A percentile compares a stretch with the other conserved stretches of the same genome.
Conservation (phyloP, 2,888 invertebrate genomes). For the Ennomos erosarius region DNA sequence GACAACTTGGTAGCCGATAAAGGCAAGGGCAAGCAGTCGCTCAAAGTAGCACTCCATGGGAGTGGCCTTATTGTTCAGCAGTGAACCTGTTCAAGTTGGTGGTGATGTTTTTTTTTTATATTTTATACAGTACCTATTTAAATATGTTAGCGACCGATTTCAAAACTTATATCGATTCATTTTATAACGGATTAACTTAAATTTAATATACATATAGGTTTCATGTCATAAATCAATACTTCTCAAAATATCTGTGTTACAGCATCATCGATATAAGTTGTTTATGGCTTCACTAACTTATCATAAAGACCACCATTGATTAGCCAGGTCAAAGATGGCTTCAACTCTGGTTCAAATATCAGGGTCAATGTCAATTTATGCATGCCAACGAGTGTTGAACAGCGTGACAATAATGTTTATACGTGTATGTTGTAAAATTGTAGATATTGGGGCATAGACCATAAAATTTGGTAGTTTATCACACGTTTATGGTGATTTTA, state of each 20-base stretch:
- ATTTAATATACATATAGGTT: not conserved
- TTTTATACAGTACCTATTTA: too few species aligned
- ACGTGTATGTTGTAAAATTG: constrained; percentile 31
- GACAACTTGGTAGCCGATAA: too few species aligned
- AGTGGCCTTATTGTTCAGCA: too few species aligned
- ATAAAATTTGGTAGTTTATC: constrained; percentile 27
- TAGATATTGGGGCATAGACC: constrained; percentile 22
- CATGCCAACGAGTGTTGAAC: constrained; percentile 42
- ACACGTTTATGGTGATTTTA: not conserved
- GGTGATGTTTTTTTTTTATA: too few species aligned
- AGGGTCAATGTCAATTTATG: constrained; percentile 62
- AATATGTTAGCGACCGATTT: too few species aligned
- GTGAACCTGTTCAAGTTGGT: too few species aligned
- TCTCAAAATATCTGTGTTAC: constrained; percentile 10
- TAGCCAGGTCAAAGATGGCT: constrained; percentile 33
- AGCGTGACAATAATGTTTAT: constrained; percentile 27
- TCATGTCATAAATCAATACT: constrained; percentile 10
- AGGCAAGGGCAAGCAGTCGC: too few species aligned
- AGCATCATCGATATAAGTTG: constrained; percentile 18
- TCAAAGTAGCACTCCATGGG: too few species aligned
- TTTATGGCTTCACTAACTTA: constrained; percentile 39
- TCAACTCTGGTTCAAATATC: constrained; percentile 54
- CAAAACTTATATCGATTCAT: too few species aligned
- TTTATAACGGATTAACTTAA: too few species aligned
- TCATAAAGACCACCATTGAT: constrained; percentile 36